Evolutionary conservation across 2,888 invertebrate species (phyloP).

Genomic region (Alloscopus bannaensis): DNA sequence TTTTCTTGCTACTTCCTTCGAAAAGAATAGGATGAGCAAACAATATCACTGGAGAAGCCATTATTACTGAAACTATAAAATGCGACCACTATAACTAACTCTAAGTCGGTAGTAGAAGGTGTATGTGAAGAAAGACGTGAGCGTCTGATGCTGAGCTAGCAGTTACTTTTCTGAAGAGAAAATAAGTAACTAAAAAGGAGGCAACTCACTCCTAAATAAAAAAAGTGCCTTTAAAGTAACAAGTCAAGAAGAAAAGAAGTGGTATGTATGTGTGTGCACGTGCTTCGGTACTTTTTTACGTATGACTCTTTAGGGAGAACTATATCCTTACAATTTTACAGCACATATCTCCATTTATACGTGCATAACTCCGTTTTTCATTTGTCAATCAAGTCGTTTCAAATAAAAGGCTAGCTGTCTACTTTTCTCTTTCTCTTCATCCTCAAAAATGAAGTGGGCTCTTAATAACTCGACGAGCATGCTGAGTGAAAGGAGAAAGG

Average conservation of each 20-base stretch:
- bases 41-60: constrained; percentile 14
- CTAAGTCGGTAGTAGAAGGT: too few relatives aligned
- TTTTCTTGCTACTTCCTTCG: constrained; percentile 25
- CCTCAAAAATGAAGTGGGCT: constrained; percentile 25
- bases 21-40: constrained; percentile 15
- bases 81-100: too few relatives aligned
- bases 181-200: too few relatives aligned
- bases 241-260: not conserved
- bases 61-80: constrained; percentile 9
- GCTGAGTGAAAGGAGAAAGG: constrained; percentile 7
- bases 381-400: constrained; percentile 35
- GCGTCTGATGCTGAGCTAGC: too few relatives aligned
- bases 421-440: not conserved
- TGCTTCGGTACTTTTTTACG: too few relatives aligned
- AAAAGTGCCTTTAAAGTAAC: not conserved
- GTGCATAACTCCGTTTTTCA: constrained; percentile 42
- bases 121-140: too few relatives aligned
- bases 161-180: too few relatives aligned
- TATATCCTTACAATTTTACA: too few relatives aligned
- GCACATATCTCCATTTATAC: not conserved
- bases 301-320: too few relatives aligned
- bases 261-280: not conserved
- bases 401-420: constrained; percentile 2
- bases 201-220: not conserved
- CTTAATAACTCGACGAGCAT: not conserved